A percentile compares a stretch with the other conserved stretches of the same genome.
Evolutionary conservation across 2,888 invertebrate species (phyloP).

Genomic region (Dicyrtoma fusca): DNA sequence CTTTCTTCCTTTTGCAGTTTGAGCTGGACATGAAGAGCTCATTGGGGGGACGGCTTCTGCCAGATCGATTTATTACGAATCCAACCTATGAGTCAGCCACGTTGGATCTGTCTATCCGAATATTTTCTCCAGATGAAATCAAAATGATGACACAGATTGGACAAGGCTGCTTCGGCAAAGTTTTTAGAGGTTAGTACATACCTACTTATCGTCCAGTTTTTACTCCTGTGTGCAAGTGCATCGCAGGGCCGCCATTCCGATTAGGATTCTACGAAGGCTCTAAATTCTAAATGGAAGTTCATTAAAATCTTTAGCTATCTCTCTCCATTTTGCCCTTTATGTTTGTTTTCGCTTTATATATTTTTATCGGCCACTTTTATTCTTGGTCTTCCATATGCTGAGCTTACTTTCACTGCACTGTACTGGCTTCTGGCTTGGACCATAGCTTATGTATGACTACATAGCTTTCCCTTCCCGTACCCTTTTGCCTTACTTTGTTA

Average conservation of each 20-base stretch:
- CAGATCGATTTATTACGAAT: constrained; percentile 52
- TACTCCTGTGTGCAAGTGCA: neutral
- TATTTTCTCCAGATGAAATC: constrained; percentile 69
- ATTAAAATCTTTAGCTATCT: neutral
- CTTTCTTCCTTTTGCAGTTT: constrained; percentile 16
- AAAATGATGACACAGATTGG: constrained; percentile 77
- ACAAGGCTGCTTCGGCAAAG: constrained; percentile 86
- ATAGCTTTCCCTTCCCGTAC: neutral
- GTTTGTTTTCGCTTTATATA: neutral
- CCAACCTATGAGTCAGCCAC: constrained; percentile 54
- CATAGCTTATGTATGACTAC: too few relatives aligned
- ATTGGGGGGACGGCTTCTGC: constrained; percentile 38
- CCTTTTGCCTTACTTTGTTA: neutral
- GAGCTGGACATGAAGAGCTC: constrained; percentile 26
- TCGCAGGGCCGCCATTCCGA: too few relatives aligned
- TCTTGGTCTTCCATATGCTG: neutral
- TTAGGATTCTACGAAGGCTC: too few relatives aligned
- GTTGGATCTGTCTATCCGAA: constrained; percentile 63
- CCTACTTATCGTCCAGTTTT: neutral
- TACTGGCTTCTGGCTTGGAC: too few relatives aligned
- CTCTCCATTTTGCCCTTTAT: neutral
- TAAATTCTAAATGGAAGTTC: too few relatives aligned
- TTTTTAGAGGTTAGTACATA: constrained; percentile 73
- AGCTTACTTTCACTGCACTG: neutral
- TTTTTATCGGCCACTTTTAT: neutral